Percentiles rank a stretch among this genome's conserved stretches.
phyloP scores from a whole-genome alignment of 2,113 vertebrate genomes.

The Platycercus adscitus region DNA sequence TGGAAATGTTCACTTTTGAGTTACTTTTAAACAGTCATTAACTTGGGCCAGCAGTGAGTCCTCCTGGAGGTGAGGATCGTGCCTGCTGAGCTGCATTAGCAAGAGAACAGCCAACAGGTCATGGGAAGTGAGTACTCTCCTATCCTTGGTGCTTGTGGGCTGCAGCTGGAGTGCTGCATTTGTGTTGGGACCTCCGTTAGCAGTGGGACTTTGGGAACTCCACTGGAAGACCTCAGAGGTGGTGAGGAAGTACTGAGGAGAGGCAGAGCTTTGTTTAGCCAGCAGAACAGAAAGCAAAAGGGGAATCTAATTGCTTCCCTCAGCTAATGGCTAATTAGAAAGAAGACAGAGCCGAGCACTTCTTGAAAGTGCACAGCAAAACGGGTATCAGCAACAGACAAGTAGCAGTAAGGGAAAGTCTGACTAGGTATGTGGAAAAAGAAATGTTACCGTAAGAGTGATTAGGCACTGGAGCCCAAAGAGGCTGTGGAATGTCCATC shows the following conservation, averaged over 20 bases:
- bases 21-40: not conserved
- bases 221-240: not conserved
- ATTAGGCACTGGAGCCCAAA: not conserved
- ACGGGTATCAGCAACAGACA: not conserved
- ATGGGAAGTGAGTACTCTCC: not conserved
- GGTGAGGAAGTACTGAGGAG: not conserved
- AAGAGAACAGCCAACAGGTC: not conserved
- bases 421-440: not conserved
- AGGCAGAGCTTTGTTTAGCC: not conserved
- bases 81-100: not conserved
- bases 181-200: accelerated
- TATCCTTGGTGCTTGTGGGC: not conserved
- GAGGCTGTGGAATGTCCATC: not conserved
- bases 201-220: not conserved
- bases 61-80: accelerated
- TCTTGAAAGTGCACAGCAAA: not conserved
- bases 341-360: not conserved
- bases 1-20: not conserved
- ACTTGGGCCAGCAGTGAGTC: not conserved
- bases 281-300: not conserved
- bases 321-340: not conserved
- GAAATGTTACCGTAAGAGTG: not conserved
- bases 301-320: not conserved
- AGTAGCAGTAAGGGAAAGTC: not conserved
- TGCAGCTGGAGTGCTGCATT: not conserved